Evolutionary conservation across 1,140 invertebrate species (phyloP), one percentile per base, ranked within the genome.

Genomic region (Battus philenor): DNA sequence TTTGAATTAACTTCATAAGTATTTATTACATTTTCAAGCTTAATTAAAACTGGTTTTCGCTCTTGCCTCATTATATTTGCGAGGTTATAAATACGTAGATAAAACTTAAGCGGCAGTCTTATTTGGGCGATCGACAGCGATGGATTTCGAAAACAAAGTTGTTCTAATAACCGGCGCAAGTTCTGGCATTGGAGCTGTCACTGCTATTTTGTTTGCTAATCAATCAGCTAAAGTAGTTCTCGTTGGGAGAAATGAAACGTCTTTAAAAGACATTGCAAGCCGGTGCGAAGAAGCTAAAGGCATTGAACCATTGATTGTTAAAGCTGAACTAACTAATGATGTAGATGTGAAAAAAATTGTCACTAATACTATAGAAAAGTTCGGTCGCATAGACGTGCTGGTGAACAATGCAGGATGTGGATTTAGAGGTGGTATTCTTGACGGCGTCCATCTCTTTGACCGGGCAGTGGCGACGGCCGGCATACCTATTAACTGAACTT

Each of bases 121-220:
- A n/a, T n/a, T n/a, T n/a, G n/a, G n/a, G n/a, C n/a, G n/a, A n/a
- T n/a, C n/a, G n/a, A n/a, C 2, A 38, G 44, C 47, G 31, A 65
- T 65, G 65, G 33, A 22, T 51, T 63, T 63, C n/a, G 20, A 39
- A 2, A 87, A 85, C n/a, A 91, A 91, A 86, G 90, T 92, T 6
- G 86, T 91, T 0, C 66, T 92, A 15, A 88, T 92, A 39, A 92
- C 91, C 1, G 94, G 94, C 39, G 93, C 93, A 0, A 94, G 93
- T 75, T 94, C 93, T 9, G 95, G 94, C 2, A 95, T 96, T 52
- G 94, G 94, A 31, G 90, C 90, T 20, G 91, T 89, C 3, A 91
- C 92, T 4, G 93, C 94, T 0, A 54, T 93, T 24, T 83, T 91
- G 39, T 89, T 97, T 58, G 89, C 93, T 7, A 87, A 89, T 31